These are phyloP conservation scores for Actinernus sp. DNA, from an alignment of 92 coral and sea anemone genomes.

Conservation along the genomic window DNA sequence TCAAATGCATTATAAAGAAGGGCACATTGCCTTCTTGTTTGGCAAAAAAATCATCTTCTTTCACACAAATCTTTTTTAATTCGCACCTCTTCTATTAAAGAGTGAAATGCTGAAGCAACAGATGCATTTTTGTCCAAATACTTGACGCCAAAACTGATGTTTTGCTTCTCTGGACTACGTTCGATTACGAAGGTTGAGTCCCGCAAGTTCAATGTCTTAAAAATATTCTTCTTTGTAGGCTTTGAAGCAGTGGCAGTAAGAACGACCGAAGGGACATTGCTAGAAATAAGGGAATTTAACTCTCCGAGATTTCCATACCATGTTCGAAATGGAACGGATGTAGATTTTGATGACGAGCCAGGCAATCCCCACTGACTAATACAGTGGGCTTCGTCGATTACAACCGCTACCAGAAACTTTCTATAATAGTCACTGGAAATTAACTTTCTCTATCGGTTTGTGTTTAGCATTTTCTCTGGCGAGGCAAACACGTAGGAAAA, in stretches of 20 bases:
- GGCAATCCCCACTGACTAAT: constrained; percentile 65
- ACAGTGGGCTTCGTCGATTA: constrained; percentile 77
- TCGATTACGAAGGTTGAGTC: constrained; percentile 42
- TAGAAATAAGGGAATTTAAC: constrained; percentile 49
- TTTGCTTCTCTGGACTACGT: constrained; percentile 57
- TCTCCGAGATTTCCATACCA: constrained; percentile 75
- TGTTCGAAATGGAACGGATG: constrained; percentile 42
- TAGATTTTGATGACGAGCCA: constrained; percentile 24
- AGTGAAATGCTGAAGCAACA: constrained; percentile 30
- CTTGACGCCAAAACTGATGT: constrained; percentile 39
- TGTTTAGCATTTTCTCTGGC: constrained; percentile 59
- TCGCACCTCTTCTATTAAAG: constrained; percentile 47
- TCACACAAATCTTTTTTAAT: constrained; percentile 2
- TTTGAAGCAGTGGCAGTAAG: constrained; percentile 65
- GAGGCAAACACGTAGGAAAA: constrained; percentile 62
- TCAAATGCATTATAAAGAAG: constrained; percentile 21
- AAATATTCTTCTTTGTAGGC: constrained; percentile 58
- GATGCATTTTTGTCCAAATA: constrained; percentile 61
- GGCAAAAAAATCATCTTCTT: constrained; percentile 41
- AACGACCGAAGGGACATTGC: constrained; percentile 43
- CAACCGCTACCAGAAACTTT: constrained; percentile 45
- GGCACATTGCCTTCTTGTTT: constrained; percentile 55
- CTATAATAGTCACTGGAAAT: constrained; percentile 25
- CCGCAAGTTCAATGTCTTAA: constrained; percentile 43
- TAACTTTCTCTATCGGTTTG: constrained; percentile 48